A percentile compares a stretch with the other conserved stretches of the same genome.
These are phyloP conservation scores for Brachypteracias leptosomus DNA, from an alignment of 2,113 vertebrate species.

Conservation along the genomic window DNA sequence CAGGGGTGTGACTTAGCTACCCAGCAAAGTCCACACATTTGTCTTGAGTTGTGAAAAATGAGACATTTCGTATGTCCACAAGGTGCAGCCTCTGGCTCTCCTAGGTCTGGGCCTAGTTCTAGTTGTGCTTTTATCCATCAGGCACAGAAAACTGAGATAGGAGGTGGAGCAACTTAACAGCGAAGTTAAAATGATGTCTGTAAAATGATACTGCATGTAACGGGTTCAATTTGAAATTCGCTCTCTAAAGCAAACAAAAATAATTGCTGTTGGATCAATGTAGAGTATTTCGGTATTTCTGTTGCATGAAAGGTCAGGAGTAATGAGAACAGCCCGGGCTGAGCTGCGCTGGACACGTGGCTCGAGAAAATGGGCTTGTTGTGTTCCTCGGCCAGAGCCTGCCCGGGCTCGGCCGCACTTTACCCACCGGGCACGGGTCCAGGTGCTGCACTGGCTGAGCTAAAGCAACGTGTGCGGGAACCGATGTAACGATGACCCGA, in stretches of 20 bases:
- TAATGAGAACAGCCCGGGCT: fast-evolving
- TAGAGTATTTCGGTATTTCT: neutral
- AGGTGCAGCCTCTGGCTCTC: neutral
- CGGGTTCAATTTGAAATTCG: neutral
- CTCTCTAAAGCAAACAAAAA: neutral
- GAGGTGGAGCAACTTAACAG: neutral
- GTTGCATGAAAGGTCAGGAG: fast-evolving
- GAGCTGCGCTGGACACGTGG: fast-evolving
- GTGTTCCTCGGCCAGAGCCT: fast-evolving
- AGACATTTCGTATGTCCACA: fast-evolving
- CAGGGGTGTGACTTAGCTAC: neutral
- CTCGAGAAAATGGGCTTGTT: neutral
- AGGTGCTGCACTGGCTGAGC: neutral
- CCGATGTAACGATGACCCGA: fast-evolving
- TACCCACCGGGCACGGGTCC: neutral
- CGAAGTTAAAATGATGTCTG: neutral
- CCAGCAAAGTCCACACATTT: neutral
- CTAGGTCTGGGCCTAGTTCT: neutral
- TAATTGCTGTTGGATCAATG: fast-evolving
- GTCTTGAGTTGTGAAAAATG: neutral
- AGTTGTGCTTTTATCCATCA: neutral
- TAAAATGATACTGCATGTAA: neutral
- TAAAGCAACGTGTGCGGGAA: fast-evolving
- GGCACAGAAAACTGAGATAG: fast-evolving
- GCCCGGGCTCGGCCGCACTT: fast-evolving